These are phyloP conservation scores for Piprites chloris DNA, from an alignment of 2,113 vertebrate species.

Conservation along the genomic window DNA sequence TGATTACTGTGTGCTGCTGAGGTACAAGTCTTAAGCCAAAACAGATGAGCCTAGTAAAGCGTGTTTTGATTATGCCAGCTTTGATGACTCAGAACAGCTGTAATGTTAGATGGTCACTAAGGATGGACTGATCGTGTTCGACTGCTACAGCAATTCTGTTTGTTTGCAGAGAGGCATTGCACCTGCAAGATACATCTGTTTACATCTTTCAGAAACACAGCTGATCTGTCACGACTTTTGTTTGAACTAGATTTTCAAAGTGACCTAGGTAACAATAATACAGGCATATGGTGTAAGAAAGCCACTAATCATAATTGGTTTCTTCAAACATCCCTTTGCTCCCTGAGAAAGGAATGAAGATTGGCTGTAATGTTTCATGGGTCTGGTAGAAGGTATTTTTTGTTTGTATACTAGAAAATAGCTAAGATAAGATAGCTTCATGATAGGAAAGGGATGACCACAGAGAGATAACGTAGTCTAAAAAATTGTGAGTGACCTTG, in stretches of 20 bases:
- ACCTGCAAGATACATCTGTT: neutral
- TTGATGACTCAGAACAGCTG: neutral
- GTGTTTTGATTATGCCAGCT: neutral
- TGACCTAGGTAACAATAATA: neutral
- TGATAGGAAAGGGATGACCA: neutral
- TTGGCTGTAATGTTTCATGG: neutral
- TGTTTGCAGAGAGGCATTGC: neutral
- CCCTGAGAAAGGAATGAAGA: neutral
- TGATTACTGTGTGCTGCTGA: neutral
- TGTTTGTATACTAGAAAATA: neutral
- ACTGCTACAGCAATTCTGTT: neutral
- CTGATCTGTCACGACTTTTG: neutral
- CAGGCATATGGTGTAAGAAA: neutral
- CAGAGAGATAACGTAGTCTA: neutral
- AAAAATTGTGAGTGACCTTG: neutral
- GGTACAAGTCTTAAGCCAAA: neutral
- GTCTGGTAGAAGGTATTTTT: neutral
- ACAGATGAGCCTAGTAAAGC: neutral
- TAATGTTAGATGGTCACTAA: neutral
- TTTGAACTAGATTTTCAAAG: neutral
- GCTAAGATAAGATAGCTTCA: neutral
- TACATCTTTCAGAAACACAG: neutral
- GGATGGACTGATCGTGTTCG: neutral
- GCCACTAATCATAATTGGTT: rapidly evolving
- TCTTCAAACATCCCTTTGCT: neutral